phyloP scores from a whole-genome alignment of 2,888 invertebrate species.

The Erannis defoliaria region DNA sequence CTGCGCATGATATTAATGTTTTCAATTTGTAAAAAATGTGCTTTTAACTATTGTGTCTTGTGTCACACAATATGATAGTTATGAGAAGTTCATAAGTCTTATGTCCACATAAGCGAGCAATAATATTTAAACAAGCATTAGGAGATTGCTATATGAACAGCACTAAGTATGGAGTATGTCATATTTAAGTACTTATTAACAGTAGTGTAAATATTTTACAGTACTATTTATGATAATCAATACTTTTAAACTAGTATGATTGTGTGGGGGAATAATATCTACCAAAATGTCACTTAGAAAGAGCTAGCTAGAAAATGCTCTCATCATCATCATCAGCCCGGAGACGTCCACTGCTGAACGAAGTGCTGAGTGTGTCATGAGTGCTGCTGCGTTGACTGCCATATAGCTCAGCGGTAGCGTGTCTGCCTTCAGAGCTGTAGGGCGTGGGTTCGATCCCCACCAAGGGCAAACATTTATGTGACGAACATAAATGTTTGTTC shows the following conservation, averaged over 20 bases:
- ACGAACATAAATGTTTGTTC: too few relatives aligned
- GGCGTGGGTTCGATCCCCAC: too few relatives aligned
- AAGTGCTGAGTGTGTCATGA: too few relatives aligned
- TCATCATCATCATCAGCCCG: too few relatives aligned
- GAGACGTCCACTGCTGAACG: too few relatives aligned
- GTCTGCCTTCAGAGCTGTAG: too few relatives aligned
- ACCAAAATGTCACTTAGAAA: too few relatives aligned
- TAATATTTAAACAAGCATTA: conserved; percentile 9
- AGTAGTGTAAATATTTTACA: conserved; percentile 5
- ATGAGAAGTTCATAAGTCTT: not conserved
- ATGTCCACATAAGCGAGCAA: not conserved
- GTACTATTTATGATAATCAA: not conserved
- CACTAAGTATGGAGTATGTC: conserved; percentile 10
- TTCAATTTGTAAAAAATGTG: conserved; percentile 21
- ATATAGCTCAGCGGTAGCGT: too few relatives aligned
- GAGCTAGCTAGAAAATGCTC: too few relatives aligned
- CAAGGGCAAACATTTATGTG: too few relatives aligned
- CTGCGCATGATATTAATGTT: conserved; percentile 31
- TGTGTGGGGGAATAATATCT: too few relatives aligned
- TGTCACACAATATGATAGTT: conserved; percentile 6
- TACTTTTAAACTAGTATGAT: not conserved
- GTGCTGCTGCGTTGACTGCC: too few relatives aligned
- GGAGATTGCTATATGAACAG: conserved; percentile 2
- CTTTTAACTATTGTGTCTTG: conserved; percentile 11
- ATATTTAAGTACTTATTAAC: not conserved